phyloP scores from a whole-genome alignment of 2,797 vertebrate genomes.

The Phataginus tricuspis region DNA sequence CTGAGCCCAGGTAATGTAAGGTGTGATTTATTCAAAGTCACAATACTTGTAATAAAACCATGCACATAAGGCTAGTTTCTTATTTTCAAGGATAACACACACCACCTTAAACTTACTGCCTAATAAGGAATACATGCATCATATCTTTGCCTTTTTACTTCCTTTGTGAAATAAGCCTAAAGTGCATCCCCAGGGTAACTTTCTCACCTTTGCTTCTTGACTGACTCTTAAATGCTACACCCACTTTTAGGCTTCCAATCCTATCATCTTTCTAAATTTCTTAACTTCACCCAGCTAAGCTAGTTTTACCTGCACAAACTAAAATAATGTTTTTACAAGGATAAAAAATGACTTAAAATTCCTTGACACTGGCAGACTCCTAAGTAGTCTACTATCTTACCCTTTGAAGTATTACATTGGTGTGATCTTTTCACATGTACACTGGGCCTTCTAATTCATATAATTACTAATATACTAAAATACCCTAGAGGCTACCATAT shows the following conservation, averaged over 20 bases:
- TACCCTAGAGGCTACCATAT: background rate
- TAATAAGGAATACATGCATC: background rate
- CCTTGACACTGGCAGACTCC: background rate
- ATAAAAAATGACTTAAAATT: background rate
- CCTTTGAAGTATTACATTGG: background rate
- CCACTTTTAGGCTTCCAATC: background rate
- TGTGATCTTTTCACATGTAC: background rate
- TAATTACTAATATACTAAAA: background rate
- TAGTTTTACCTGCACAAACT: background rate
- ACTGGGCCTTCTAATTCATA: background rate
- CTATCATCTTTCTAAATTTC: background rate
- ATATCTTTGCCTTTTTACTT: background rate
- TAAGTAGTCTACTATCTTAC: background rate
- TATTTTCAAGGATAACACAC: background rate
- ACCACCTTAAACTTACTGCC: background rate
- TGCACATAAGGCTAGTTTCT: background rate
- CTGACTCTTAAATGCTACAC: background rate
- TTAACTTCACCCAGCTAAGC: background rate
- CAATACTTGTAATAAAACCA: background rate
- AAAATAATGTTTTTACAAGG: background rate
- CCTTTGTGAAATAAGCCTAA: background rate
- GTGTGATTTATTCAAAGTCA: background rate
- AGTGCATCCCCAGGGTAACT: background rate
- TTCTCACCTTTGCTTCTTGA: background rate
- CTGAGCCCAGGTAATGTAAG: background rate